Conservation (phyloP, 2,888 invertebrate species). For the Creontiades dilutus region DNA sequence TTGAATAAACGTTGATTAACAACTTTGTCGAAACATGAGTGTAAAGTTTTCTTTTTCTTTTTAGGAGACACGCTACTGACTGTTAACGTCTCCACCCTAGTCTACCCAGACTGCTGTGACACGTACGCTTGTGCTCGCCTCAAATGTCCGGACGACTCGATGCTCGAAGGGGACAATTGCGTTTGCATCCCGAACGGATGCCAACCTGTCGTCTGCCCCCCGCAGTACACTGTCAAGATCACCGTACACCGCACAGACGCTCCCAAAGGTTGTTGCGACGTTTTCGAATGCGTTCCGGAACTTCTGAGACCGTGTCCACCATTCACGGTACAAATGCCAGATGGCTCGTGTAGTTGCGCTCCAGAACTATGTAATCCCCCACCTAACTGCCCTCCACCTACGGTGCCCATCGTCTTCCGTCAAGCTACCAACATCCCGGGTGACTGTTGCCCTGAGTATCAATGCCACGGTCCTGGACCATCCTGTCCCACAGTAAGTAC, state of each 20-base stretch:
- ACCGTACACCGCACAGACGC: not conserved
- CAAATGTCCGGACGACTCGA: not conserved
- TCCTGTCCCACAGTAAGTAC: not conserved
- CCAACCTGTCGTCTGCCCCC: not conserved
- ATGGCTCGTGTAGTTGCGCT: not conserved
- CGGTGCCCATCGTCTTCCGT: slow-evolving; percentile 1
- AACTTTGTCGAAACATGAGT: too few relatives aligned
- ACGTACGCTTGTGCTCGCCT: not conserved
- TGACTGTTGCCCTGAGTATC: slow-evolving; percentile 11
- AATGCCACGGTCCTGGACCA: not conserved
- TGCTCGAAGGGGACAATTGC: not conserved
- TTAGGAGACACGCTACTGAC: not conserved
- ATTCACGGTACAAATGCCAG: not conserved
- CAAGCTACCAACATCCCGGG: not conserved
- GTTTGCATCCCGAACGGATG: not conserved
- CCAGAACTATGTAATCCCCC: not conserved
- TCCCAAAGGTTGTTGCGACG: not conserved
- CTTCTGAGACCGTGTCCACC: not conserved
- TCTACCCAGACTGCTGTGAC: slow-evolving; percentile 11
- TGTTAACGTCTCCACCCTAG: not conserved
- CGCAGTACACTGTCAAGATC: not conserved
- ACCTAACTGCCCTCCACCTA: not conserved
- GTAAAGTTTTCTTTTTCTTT: not conserved
- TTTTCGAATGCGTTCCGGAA: not conserved
- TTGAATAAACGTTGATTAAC: too few relatives aligned